A percentile compares a stretch with the other conserved stretches of the same genome.
Evolutionary conservation across 2,797 vertebrate genomes (phyloP).

Genomic region (Anguilla megastoma): DNA sequence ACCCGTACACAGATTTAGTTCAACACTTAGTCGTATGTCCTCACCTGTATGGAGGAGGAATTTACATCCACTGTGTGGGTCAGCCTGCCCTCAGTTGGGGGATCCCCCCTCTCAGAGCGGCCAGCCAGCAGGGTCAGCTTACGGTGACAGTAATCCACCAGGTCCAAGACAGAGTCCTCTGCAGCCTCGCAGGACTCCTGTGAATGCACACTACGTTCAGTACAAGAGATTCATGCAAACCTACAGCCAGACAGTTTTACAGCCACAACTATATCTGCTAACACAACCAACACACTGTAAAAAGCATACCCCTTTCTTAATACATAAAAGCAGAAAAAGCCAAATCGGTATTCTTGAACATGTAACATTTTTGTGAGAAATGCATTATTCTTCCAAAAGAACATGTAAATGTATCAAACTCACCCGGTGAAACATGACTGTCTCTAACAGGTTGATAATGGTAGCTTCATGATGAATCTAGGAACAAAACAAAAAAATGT

Average conservation of each 20-base stretch:
- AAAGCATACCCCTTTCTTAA: neutral
- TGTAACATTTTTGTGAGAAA: neutral
- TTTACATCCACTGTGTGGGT: constrained; percentile 36
- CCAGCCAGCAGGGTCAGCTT: constrained; percentile 84
- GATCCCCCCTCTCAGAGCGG: constrained; percentile 46
- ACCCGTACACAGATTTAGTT: neutral
- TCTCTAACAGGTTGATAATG: constrained; percentile 92
- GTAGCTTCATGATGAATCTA: constrained; percentile 93
- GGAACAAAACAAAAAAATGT: constrained; percentile 32
- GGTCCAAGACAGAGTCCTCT: constrained; percentile 82
- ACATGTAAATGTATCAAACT: constrained; percentile 34
- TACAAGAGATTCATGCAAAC: neutral
- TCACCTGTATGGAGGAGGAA: constrained; percentile 76
- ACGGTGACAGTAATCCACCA: constrained; percentile 94
- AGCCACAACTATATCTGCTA: neutral
- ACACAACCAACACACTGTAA: neutral
- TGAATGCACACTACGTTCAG: neutral
- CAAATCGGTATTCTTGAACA: neutral
- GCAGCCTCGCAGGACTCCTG: constrained; percentile 91
- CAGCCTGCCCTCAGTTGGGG: constrained; percentile 34
- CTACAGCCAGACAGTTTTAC: constrained; percentile 29
- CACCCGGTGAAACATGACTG: constrained; percentile 91
- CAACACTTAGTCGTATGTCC: neutral
- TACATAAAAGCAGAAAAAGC: neutral
- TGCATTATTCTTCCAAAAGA: neutral